Evolutionary conservation across 2,797 vertebrate species (phyloP).

Genomic region (Leontocebus nigricollis): DNA sequence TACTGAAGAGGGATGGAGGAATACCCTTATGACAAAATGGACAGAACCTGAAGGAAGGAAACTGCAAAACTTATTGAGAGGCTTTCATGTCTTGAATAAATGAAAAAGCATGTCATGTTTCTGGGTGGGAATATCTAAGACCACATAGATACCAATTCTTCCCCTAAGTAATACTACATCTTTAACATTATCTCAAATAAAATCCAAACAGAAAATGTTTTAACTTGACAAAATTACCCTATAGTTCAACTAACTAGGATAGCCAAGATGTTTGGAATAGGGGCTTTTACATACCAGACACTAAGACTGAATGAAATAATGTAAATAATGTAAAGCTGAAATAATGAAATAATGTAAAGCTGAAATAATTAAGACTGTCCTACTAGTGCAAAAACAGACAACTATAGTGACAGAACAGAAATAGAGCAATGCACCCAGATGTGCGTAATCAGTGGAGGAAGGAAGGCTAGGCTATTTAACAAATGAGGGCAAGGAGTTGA

Average conservation of each 20-base stretch:
- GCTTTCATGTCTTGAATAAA: neutral
- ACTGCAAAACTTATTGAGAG: neutral
- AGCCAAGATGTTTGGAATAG: neutral
- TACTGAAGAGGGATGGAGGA: neutral
- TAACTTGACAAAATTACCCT: neutral
- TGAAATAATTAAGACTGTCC: neutral
- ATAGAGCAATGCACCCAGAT: neutral
- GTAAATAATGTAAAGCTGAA: neutral
- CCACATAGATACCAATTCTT: neutral
- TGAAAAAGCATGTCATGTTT: neutral
- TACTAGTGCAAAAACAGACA: neutral
- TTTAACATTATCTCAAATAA: slow-evolving; percentile 3
- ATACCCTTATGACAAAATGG: neutral
- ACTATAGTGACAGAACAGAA: neutral
- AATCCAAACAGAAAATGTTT: neutral
- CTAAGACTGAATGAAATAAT: neutral
- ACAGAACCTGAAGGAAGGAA: neutral
- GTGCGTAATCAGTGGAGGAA: neutral
- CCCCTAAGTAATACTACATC: neutral
- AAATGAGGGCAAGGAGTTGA: neutral
- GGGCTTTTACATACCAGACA: neutral
- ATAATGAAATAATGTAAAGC: neutral
- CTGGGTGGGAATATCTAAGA: neutral
- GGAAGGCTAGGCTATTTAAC: neutral
- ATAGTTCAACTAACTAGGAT: neutral